phyloP scores from a whole-genome alignment of 2,797 vertebrate species.

The Coracias cyanogaster region DNA sequence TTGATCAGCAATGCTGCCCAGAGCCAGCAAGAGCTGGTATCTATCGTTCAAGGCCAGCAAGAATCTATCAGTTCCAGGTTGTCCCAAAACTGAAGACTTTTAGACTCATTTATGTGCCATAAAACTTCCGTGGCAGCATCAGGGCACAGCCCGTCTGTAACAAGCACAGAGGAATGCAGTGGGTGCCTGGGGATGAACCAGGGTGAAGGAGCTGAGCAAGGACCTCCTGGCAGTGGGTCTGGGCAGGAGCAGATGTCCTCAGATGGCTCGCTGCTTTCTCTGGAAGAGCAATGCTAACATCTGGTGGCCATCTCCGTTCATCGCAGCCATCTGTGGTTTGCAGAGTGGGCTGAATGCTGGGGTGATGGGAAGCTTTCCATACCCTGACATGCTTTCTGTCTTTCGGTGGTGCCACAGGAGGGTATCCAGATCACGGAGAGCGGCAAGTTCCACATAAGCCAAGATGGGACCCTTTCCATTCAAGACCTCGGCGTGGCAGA shows the following conservation, averaged over 20 bases:
- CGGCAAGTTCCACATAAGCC: constrained; percentile 75
- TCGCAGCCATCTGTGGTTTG: neutral
- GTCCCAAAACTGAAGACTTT: neutral
- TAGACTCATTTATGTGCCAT: neutral
- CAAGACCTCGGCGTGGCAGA: constrained; percentile 75
- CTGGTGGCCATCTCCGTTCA: constrained; percentile 32
- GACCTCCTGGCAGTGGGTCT: neutral
- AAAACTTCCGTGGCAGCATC: neutral
- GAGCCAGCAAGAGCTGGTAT: neutral
- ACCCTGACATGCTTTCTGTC: neutral
- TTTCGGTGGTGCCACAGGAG: constrained; percentile 48
- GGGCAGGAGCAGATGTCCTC: neutral
- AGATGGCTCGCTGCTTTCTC: neutral
- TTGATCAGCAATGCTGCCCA: neutral
- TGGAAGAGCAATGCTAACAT: constrained; percentile 62
- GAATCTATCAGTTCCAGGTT: neutral
- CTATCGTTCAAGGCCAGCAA: neutral
- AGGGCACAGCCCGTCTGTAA: neutral
- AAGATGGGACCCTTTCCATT: constrained; percentile 70
- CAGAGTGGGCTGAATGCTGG: neutral
- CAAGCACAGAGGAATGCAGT: neutral
- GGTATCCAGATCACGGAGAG: constrained; percentile 79
- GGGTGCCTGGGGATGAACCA: neutral
- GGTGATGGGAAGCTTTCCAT: accelerated
- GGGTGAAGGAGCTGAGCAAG: neutral